These are phyloP conservation scores for Hyalella azteca DNA, from an alignment of 2,888 invertebrate species.

Conservation along the genomic window DNA sequence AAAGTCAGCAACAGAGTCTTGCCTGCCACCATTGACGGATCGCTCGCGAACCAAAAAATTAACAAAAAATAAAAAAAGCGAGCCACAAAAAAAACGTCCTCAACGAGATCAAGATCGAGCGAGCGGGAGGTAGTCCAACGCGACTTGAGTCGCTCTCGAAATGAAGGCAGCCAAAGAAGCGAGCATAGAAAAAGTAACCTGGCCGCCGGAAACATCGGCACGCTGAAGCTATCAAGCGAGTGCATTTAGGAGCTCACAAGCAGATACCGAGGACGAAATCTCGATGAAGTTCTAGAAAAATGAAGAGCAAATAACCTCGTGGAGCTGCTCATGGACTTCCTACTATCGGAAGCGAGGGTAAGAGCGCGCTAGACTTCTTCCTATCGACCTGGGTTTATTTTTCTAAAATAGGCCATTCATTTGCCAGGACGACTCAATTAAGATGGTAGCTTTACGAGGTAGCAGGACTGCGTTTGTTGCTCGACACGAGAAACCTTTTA, in stretches of 20 bases:
- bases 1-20: neutral
- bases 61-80: neutral
- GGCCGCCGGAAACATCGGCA: neutral
- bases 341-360: constrained; percentile 21
- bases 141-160: neutral
- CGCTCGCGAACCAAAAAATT: no score
- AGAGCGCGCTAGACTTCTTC: constrained; percentile 6
- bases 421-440: constrained; percentile 15
- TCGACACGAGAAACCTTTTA: neutral
- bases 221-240: constrained; percentile 17
- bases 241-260: constrained; percentile 27
- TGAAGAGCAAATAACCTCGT: neutral
- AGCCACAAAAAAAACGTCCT: neutral
- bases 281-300: constrained; percentile 17
- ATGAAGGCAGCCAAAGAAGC: neutral
- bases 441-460: constrained; percentile 24
- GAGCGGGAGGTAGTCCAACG: neutral
- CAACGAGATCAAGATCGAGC: neutral
- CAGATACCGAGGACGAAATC: neutral
- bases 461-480: neutral
- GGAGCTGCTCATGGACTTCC: neutral
- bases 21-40: constrained; percentile 4
- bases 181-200: neutral
- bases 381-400: neutral
- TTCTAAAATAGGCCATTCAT: constrained; percentile 15